Evolutionary conservation across 2,888 invertebrate genomes (phyloP).

Genomic region (Xanthostigma xanthostigma): DNA sequence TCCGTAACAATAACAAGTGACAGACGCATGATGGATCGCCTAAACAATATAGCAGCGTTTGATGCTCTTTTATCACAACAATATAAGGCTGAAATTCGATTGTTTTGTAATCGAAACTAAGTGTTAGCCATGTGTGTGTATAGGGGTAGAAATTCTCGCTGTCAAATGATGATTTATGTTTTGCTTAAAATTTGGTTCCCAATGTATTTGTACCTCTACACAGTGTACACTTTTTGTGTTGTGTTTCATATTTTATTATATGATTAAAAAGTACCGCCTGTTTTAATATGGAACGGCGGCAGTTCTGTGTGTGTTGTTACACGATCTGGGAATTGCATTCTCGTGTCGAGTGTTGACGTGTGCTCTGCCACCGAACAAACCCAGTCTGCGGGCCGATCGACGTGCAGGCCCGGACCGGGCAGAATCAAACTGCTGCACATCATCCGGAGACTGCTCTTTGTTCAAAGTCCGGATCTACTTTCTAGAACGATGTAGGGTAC

Average conservation of each 20-base stretch:
- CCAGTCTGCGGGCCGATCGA: too few relatives aligned
- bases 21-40: slow-evolving; percentile 31
- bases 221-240: background rate
- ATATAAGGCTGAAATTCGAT: slow-evolving; percentile 3
- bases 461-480: too few relatives aligned
- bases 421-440: too few relatives aligned
- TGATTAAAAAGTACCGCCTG: background rate
- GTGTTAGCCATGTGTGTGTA: slow-evolving; percentile 13
- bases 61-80: slow-evolving; percentile 9
- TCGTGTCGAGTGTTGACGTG: background rate
- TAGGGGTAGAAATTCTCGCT: slow-evolving; percentile 21
- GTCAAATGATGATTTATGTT: slow-evolving; percentile 28
- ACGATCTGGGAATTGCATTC: background rate
- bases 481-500: too few relatives aligned
- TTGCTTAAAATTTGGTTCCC: slow-evolving; percentile 17
- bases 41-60: slow-evolving; percentile 25
- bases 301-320: background rate
- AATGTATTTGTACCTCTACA: background rate
- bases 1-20: slow-evolving; percentile 30
- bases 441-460: too few relatives aligned
- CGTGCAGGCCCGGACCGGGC: too few relatives aligned
- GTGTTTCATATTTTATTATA: slow-evolving; percentile 1
- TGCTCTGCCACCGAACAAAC: too few relatives aligned
- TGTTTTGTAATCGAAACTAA: slow-evolving; percentile 2
- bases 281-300: background rate